Percentiles rank a stretch among this genome's conserved stretches.
Conservation (phyloP, 2,888 invertebrate species). For the Rugalucina vietnamica region DNA sequence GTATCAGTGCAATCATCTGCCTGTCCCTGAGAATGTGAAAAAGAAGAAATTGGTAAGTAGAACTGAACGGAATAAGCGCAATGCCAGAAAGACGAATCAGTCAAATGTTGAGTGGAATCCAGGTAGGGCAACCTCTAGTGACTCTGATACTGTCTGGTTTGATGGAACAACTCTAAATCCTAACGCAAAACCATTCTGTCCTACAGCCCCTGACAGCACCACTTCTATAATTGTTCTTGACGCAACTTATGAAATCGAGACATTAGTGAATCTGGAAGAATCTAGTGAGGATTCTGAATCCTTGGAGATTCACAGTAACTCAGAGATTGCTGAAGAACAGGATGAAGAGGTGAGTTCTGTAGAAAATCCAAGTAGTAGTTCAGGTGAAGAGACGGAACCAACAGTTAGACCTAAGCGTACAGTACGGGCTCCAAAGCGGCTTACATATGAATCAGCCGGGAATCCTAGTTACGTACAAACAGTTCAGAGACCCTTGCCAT, state of each 20-base stretch:
- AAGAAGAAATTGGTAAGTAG: background rate
- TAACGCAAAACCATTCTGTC: background rate
- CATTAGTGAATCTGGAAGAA: background rate
- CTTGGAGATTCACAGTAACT: background rate
- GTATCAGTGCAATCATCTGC: conserved; percentile 29
- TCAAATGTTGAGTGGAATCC: too few species aligned
- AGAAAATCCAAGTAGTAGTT: background rate
- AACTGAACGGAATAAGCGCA: background rate
- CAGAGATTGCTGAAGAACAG: background rate
- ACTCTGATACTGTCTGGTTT: background rate
- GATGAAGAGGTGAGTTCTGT: background rate
- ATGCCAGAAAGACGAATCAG: background rate
- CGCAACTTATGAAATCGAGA: background rate
- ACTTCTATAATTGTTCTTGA: too few species aligned
- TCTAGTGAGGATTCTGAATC: background rate
- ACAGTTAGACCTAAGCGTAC: background rate
- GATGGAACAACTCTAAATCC: background rate
- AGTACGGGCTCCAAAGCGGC: background rate
- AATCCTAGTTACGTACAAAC: background rate
- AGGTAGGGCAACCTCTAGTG: background rate
- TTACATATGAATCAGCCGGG: background rate
- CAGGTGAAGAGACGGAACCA: background rate
- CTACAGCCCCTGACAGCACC: background rate
- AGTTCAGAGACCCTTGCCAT: background rate
- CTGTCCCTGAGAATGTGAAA: background rate